Evolutionary conservation across 2,888 invertebrate genomes (phyloP).

Genomic region (Chrysolina americana): DNA sequence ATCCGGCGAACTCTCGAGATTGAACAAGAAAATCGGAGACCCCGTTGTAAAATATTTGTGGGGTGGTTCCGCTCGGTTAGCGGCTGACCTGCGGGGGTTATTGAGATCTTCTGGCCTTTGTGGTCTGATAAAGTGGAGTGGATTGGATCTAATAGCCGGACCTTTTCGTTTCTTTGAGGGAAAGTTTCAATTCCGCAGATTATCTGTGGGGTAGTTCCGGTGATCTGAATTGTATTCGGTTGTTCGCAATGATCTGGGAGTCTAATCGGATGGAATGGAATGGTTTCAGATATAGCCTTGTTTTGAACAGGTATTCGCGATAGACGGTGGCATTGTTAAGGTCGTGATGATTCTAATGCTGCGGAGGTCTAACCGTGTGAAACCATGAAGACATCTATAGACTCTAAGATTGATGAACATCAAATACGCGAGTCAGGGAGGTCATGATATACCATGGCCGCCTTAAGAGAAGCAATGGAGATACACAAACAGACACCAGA

Average conservation of each 20-base stretch:
- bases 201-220: neutral
- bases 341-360: too few species aligned
- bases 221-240: constrained; percentile 5
- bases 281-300: neutral
- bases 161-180: constrained; percentile 17
- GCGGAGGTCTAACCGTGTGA: too few species aligned
- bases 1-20: constrained; percentile 63
- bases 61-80: constrained; percentile 53
- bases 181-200: constrained; percentile 17
- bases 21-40: constrained; percentile 65
- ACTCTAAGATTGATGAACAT: too few species aligned
- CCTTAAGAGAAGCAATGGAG: too few species aligned
- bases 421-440: too few species aligned
- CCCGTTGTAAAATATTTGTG: constrained; percentile 65
- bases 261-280: neutral
- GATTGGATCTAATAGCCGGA: constrained; percentile 13
- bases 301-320: too few species aligned
- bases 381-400: too few species aligned
- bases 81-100: neutral
- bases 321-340: too few species aligned
- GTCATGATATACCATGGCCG: too few species aligned
- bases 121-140: constrained; percentile 20
- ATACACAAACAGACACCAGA: too few species aligned
- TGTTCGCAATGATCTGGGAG: neutral
- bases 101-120: constrained; percentile 19